A percentile compares a stretch with the other conserved stretches of the same genome.
phyloP scores from a whole-genome alignment of 2,797 vertebrate species.

The Anas bahamensis region DNA sequence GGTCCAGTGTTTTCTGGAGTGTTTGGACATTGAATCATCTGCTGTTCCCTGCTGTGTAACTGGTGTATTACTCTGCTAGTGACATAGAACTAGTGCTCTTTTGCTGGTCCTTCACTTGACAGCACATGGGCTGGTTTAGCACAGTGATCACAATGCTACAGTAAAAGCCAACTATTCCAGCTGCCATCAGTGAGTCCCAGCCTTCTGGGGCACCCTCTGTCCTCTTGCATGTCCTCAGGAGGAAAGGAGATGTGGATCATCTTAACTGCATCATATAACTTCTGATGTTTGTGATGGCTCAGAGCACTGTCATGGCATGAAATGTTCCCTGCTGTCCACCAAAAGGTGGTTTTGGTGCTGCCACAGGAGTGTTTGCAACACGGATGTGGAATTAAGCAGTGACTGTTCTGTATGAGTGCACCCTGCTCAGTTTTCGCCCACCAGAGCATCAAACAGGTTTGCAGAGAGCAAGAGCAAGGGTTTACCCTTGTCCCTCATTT shows the following conservation, averaged over 20 bases:
- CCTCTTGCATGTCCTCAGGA: not conserved
- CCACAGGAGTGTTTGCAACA: not conserved
- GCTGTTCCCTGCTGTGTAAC: not conserved
- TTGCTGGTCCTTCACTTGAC: not conserved
- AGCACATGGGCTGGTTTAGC: not conserved
- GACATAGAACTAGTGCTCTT: not conserved
- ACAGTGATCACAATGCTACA: not conserved
- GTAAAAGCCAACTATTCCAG: not conserved
- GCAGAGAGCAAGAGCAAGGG: not conserved
- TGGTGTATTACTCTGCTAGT: not conserved
- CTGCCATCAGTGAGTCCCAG: not conserved
- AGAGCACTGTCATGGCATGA: not conserved
- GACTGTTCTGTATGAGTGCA: accelerated
- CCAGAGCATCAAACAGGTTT: not conserved
- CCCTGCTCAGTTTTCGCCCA: not conserved
- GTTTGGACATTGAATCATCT: not conserved
- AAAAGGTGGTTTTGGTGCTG: not conserved
- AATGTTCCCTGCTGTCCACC: not conserved
- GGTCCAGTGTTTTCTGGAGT: not conserved
- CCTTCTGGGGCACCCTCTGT: not conserved
- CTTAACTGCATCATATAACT: not conserved
- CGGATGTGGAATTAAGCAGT: not conserved
- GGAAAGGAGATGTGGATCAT: not conserved
- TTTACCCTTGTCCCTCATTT: accelerated
- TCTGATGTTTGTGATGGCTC: not conserved